Evolutionary conservation across 2,888 invertebrate species (phyloP).

Genomic region (Ormyrus thymus): DNA sequence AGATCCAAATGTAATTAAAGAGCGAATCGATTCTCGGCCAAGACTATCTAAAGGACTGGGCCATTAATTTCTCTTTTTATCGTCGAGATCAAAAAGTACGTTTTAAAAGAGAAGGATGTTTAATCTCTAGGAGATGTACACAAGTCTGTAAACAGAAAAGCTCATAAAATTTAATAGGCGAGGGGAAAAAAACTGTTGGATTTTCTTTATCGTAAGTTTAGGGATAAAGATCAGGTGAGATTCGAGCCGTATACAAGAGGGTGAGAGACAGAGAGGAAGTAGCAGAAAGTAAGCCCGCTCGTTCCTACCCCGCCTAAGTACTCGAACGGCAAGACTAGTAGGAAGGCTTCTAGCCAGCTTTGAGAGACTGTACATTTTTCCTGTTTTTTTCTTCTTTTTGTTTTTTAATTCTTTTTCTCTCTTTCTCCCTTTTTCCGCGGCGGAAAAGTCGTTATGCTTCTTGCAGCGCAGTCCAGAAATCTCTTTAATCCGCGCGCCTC

Average conservation of each 20-base stretch:
- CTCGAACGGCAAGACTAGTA: conserved; percentile 19
- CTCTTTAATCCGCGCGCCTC: conserved; percentile 42
- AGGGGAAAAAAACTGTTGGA: conserved; percentile 3
- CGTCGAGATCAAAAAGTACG: too few species aligned
- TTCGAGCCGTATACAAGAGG: neutral
- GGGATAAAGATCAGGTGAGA: conserved; percentile 29
- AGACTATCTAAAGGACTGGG: too few species aligned
- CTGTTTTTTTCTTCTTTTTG: neutral
- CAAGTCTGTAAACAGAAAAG: neutral
- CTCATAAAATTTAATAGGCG: neutral
- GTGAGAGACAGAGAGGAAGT: neutral
- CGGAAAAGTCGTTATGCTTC: conserved; percentile 39
- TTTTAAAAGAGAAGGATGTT: neutral
- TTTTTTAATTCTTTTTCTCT: neutral
- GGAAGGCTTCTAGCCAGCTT: conserved; percentile 33
- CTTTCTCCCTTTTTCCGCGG: neutral
- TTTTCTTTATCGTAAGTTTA: conserved; percentile 14
- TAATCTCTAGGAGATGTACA: neutral
- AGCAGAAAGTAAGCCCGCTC: neutral
- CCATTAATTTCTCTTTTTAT: too few species aligned
- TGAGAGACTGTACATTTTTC: conserved; percentile 9
- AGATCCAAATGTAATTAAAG: too few species aligned
- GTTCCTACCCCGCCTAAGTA: conserved; percentile 29
- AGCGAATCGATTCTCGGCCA: too few species aligned
- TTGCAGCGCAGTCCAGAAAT: conserved; percentile 16